A percentile compares a stretch with the other conserved stretches of the same genome.
Evolutionary conservation across 2,113 vertebrate genomes (phyloP).

Genomic region (Campylomormyrus numenius): DNA sequence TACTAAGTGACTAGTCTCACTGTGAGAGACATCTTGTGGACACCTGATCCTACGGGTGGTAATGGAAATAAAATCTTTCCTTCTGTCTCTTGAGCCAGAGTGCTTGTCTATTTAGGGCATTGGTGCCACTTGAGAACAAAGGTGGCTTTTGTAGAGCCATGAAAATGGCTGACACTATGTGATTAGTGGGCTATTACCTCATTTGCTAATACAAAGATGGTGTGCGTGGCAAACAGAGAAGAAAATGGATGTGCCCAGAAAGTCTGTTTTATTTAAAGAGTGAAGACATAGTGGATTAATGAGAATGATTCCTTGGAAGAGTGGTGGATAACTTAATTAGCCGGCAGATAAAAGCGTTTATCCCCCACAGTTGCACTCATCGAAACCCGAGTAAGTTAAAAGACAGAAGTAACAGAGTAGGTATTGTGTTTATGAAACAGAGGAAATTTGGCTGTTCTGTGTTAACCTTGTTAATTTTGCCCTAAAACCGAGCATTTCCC

Average conservation of each 20-base stretch:
- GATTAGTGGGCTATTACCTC: neutral
- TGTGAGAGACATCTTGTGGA: neutral
- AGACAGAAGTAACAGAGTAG: neutral
- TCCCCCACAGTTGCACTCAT: neutral
- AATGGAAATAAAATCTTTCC: neutral
- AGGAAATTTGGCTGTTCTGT: neutral
- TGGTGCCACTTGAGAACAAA: neutral
- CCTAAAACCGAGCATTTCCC: neutral
- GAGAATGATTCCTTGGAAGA: neutral
- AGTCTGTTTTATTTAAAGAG: neutral
- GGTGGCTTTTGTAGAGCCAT: neutral
- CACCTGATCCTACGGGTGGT: neutral
- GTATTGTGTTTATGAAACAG: neutral
- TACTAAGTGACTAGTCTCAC: neutral
- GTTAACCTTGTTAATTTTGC: neutral
- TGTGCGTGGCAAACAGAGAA: neutral
- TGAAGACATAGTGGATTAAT: neutral
- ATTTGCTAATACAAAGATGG: neutral
- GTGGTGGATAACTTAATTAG: neutral
- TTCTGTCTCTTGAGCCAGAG: neutral
- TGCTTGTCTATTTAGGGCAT: neutral
- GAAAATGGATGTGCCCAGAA: neutral
- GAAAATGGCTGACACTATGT: neutral
- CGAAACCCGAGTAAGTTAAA: neutral
- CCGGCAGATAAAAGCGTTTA: neutral